Conservation (phyloP, 2,888 invertebrate genomes). For the Plebejus argus region DNA sequence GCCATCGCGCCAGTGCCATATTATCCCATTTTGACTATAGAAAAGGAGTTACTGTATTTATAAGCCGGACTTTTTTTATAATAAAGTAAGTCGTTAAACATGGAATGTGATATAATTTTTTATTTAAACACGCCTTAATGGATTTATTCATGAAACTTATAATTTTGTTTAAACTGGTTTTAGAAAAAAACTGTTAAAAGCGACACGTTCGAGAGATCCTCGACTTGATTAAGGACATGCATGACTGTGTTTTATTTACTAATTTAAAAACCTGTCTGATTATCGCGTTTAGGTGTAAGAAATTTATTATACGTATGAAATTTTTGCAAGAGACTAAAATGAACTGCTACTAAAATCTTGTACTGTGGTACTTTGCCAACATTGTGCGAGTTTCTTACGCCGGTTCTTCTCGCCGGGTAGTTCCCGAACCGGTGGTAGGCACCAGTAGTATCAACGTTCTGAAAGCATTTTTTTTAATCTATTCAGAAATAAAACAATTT, state of each 20-base stretch:
- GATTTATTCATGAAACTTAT: slow-evolving; percentile 6
- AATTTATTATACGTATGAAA: not conserved
- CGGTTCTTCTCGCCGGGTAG: too few species aligned
- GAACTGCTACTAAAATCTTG: not conserved
- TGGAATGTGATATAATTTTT: slow-evolving; percentile 21
- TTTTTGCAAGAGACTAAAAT: not conserved
- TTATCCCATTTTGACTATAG: too few species aligned
- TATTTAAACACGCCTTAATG: slow-evolving; percentile 20
- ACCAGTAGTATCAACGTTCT: too few species aligned
- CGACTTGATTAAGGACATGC: not conserved
- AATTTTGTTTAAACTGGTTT: slow-evolving; percentile 8
- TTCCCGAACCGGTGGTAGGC: too few species aligned
- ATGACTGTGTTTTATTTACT: not conserved
- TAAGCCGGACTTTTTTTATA: not conserved
- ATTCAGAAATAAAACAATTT: too few species aligned
- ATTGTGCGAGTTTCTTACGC: too few species aligned
- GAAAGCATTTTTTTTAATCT: too few species aligned
- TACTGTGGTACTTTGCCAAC: too few species aligned
- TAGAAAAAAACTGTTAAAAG: not conserved
- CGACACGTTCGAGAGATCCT: not conserved
- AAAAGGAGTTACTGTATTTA: not conserved
- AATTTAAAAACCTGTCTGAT: slow-evolving; percentile 11
- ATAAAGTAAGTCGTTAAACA: slow-evolving; percentile 20
- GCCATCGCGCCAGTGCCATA: too few species aligned
- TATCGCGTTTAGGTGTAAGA: not conserved